A percentile compares a stretch with the other conserved stretches of the same genome.
Conservation (phyloP, 2,888 invertebrate genomes). For the Zaprionus bogoriensis region DNA sequence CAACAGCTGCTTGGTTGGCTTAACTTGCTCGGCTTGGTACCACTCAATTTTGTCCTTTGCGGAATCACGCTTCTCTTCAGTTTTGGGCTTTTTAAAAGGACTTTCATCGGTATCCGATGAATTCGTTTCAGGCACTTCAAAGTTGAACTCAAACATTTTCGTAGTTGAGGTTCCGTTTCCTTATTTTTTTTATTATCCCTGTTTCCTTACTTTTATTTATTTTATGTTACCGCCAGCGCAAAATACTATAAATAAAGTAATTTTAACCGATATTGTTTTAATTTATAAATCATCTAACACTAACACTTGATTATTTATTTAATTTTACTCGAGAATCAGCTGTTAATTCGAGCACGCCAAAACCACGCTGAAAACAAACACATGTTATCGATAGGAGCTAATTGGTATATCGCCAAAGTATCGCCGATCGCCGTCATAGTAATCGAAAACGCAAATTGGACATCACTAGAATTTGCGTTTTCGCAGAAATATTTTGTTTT, state of each 20-base stretch:
- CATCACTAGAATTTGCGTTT: slow-evolving; percentile 56
- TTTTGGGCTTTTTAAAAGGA: slow-evolving; percentile 32
- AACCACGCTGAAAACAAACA: slow-evolving; percentile 14
- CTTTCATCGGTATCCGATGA: slow-evolving; percentile 25
- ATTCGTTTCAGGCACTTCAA: slow-evolving; percentile 65
- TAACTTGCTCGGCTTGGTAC: slow-evolving; percentile 73
- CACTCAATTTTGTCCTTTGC: slow-evolving; percentile 40
- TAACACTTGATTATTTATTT: neutral
- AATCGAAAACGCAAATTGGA: slow-evolving; percentile 26
- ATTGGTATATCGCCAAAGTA: neutral
- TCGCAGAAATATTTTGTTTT: slow-evolving; percentile 43
- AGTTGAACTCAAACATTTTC: slow-evolving; percentile 80
- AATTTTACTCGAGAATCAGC: neutral
- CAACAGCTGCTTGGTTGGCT: slow-evolving; percentile 42
- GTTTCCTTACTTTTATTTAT: slow-evolving; percentile 21
- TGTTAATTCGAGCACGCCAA: neutral
- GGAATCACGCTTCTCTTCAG: neutral
- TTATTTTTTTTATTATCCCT: slow-evolving; percentile 32
- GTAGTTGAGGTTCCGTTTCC: slow-evolving; percentile 32
- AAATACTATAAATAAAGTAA: neutral
- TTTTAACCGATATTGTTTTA: no score
- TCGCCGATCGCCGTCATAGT: neutral
- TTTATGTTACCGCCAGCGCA: slow-evolving; percentile 3
- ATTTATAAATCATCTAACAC: neutral
- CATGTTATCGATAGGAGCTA: slow-evolving; percentile 24